Conservation (phyloP, 2,888 invertebrate species). For the Lochmaea crataegi region DNA sequence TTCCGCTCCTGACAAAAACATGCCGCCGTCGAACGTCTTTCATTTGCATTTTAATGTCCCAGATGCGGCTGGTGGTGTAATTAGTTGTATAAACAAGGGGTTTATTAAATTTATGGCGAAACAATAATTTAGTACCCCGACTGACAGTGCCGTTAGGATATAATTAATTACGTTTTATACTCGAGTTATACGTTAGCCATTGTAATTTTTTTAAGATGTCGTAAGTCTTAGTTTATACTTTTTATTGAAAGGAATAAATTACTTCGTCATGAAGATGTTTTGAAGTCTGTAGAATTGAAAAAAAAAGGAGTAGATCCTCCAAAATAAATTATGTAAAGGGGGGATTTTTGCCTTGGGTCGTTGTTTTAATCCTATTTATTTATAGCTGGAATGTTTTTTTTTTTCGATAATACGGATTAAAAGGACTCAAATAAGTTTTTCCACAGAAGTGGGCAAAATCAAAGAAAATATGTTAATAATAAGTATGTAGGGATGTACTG, state of each 20-base stretch:
- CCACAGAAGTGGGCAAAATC: too few species aligned
- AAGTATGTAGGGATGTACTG: too few species aligned
- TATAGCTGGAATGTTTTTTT: too few species aligned
- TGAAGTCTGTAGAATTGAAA: too few species aligned
- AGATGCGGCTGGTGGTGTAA: constrained; percentile 37
- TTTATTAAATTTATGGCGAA: constrained; percentile 41
- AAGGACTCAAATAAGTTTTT: too few species aligned
- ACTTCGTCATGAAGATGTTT: background rate
- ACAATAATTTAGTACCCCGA: constrained; percentile 28
- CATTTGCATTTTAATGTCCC: constrained; percentile 39
- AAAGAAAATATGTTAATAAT: too few species aligned
- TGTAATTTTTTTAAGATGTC: background rate
- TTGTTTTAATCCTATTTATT: too few species aligned
- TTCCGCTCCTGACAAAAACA: constrained; percentile 8
- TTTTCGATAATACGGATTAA: too few species aligned
- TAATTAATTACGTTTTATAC: constrained; percentile 32
- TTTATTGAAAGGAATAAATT: background rate
- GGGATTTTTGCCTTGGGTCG: too few species aligned
- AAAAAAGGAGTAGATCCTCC: too few species aligned
- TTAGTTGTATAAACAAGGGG: constrained; percentile 43
- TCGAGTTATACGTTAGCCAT: constrained; percentile 6
- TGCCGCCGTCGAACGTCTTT: constrained; percentile 6
- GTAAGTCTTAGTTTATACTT: background rate
- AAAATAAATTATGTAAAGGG: too few species aligned
- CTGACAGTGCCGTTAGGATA: constrained; percentile 29